phyloP scores from a whole-genome alignment of 2,888 invertebrate species.

The Lasioglossum figueresi region DNA sequence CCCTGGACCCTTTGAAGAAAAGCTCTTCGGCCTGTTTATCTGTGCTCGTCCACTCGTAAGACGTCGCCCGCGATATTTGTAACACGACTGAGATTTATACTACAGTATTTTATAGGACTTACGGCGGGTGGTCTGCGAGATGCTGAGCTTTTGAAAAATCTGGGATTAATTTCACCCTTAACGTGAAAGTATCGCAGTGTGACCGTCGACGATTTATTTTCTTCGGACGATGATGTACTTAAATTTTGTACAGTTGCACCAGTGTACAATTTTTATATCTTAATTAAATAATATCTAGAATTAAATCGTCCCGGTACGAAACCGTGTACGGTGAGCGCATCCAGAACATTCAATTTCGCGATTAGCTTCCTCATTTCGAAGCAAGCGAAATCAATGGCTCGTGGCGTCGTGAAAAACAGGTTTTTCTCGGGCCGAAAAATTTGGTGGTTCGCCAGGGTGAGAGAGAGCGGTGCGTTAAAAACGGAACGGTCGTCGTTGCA shows the following conservation, averaged over 20 bases:
- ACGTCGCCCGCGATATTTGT: constrained; percentile 45
- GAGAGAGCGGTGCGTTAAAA: constrained; percentile 12
- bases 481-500: constrained; percentile 30
- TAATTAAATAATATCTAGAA: not conserved
- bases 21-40: constrained; percentile 59
- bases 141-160: not conserved
- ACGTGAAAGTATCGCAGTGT: not conserved
- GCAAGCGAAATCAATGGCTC: not conserved
- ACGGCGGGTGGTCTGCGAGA: not conserved
- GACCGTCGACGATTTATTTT: too few relatives aligned
- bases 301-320: not conserved
- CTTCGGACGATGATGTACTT: too few relatives aligned
- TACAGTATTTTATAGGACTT: constrained; percentile 2
- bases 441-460: constrained; percentile 29
- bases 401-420: constrained; percentile 6
- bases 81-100: constrained; percentile 52
- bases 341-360: not conserved
- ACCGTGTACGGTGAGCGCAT: not conserved
- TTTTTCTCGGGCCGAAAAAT: constrained; percentile 20
- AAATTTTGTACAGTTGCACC: too few relatives aligned
- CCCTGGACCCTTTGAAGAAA: constrained; percentile 26
- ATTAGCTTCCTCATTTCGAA: not conserved
- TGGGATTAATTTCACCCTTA: not conserved
- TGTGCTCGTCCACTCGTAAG: constrained; percentile 52
- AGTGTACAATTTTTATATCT: not conserved